Evolutionary conservation across 1,140 invertebrate genomes (phyloP).

Genomic region (Sycophila sp.): DNA sequence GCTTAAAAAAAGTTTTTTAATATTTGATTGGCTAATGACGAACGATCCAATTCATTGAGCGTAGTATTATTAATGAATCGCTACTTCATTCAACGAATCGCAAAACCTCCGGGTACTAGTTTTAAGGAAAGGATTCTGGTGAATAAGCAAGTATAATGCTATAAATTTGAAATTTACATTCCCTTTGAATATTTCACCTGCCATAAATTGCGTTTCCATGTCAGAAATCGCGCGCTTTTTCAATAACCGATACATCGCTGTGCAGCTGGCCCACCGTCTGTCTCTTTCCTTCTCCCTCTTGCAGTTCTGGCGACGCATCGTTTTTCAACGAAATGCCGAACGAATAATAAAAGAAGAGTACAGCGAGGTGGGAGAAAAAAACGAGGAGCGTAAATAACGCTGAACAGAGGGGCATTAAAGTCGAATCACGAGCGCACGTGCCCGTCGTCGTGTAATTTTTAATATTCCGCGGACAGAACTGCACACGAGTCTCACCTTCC

Average conservation of each 20-base stretch:
- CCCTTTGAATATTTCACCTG: constrained; percentile 30
- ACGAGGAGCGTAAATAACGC: constrained; percentile 4
- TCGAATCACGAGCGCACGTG: constrained; percentile 10
- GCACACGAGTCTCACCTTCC: too few species aligned
- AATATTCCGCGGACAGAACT: constrained; percentile 4
- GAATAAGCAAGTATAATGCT: too few species aligned
- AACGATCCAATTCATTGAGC: too few species aligned
- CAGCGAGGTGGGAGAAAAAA: not conserved
- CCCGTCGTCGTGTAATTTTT: not conserved
- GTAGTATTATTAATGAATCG: too few species aligned
- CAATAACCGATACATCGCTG: constrained; percentile 25
- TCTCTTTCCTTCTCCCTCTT: not conserved
- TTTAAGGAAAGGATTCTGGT: too few species aligned
- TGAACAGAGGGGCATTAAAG: constrained; percentile 14
- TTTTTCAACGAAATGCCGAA: constrained; percentile 13
- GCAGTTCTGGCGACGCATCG: not conserved
- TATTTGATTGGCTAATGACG: too few species aligned
- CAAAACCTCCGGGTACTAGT: too few species aligned
- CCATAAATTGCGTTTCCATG: constrained; percentile 34
- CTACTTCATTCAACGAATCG: too few species aligned
- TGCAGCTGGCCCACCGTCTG: not conserved
- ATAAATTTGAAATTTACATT: constrained; percentile 37
- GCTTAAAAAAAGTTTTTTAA: too few species aligned
- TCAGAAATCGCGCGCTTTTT: constrained; percentile 31
- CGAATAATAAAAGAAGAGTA: constrained; percentile 19